A percentile compares a stretch with the other conserved stretches of the same genome.
These are phyloP conservation scores for Ammodytes marinus DNA, from an alignment of 2,113 vertebrate genomes.

Conservation along the genomic window DNA sequence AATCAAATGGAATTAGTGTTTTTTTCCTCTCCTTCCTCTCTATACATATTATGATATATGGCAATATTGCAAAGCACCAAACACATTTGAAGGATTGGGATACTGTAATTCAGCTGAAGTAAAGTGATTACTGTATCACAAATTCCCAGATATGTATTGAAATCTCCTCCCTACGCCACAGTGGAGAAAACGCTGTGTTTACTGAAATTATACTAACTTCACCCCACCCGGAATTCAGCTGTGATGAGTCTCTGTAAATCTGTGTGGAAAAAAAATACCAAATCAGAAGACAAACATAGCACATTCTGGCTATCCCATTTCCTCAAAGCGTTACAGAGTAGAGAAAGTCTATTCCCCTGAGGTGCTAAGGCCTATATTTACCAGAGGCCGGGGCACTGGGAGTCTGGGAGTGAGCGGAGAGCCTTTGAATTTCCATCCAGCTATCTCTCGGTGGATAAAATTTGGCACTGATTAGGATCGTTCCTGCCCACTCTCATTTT, in stretches of 20 bases:
- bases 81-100: slow-evolving; percentile 6
- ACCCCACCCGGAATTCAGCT: not conserved
- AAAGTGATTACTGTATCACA: not conserved
- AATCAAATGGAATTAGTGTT: not conserved
- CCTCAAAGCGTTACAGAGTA: slow-evolving; percentile 26
- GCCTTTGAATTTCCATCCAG: slow-evolving; percentile 45
- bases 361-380: slow-evolving; percentile 51
- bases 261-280: slow-evolving; percentile 29
- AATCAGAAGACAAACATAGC: slow-evolving; percentile 16
- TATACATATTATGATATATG: not conserved
- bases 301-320: slow-evolving; percentile 34
- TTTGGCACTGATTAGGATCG: slow-evolving; percentile 52
- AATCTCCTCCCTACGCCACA: not conserved
- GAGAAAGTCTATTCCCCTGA: slow-evolving; percentile 28
- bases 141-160: not conserved
- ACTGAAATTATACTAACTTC: not conserved
- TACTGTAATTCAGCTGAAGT: slow-evolving; percentile 2
- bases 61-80: not conserved
- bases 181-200: not conserved
- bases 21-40: not conserved
- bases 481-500: slow-evolving; percentile 37
- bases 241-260: not conserved
- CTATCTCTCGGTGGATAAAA: slow-evolving; percentile 49
- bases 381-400: slow-evolving; percentile 8
- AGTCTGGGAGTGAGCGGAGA: not conserved